Base-by-base conservation (phyloP, 2,113 vertebrate genomes). In the Ranitomeya variabilis region DNA sequence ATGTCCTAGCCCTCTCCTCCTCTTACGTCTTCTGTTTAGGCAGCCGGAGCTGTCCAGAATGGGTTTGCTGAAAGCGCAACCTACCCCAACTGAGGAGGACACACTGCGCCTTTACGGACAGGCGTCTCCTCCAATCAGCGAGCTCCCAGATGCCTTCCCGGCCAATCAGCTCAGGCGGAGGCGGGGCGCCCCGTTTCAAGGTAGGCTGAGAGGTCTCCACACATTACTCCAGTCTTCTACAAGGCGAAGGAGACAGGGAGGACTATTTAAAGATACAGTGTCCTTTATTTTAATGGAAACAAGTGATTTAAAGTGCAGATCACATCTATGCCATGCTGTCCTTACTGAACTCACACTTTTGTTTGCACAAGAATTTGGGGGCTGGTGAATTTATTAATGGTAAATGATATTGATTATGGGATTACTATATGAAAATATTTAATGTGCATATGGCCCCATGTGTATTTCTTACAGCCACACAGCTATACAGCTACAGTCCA, bases 31-130 rank as follows among this genome's bases (percentile, higher is more conserved):
- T 97, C 95, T 97, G 97, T 91, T 92, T 90, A 90, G 92, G 90
- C 91, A 91, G 92, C 94, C 87, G 95, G 95, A 97, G 96, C 95
- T 96, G 96, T 96, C 96, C 96, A 93, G 94, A 95, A 96, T 96
- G 94, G 94, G 94, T 94, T 94, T 93, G 93, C 93, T 86, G 90
- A 92, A 93, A 91, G 91, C 93, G 92, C 96, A 95, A 92, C 95
- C 95, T 92, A 96, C 90, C 96, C 83, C 94, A 92, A 94, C 93
- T 16, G 23, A 66, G 93, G 74, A 92, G 93, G 92, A 90, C 86
- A 59, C 31, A 86, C 64, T 9, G 78, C 23, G 4, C 69, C 69
- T 18, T 52, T 16, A 82, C 80, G n/a, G 86, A 82, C 90, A 21
- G 19, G 9, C 0, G 0, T 0, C 0, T 0, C 7, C 86, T 59